A percentile compares a stretch with the other conserved stretches of the same genome.
These are phyloP conservation scores for Amphiprion ocellaris DNA, from an alignment of 2,113 vertebrate genomes.

Conservation along the genomic window DNA sequence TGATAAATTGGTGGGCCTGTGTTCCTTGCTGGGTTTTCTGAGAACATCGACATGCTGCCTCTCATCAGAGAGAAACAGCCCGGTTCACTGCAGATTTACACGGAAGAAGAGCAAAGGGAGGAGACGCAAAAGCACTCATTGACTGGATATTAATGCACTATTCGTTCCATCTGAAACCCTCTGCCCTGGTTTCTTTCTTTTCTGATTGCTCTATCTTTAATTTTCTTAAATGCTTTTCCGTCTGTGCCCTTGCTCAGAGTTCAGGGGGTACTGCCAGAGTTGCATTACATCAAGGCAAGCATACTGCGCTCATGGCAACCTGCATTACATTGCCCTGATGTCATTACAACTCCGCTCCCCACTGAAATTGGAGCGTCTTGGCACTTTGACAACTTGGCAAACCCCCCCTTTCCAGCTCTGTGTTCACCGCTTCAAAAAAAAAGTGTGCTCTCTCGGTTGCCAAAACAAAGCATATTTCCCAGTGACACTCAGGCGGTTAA, in stretches of 20 bases:
- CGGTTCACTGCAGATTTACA: conserved; percentile 9
- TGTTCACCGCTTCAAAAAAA: conserved; percentile 33
- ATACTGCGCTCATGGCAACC: conserved; percentile 69
- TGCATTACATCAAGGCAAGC: conserved; percentile 67
- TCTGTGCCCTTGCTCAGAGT: conserved; percentile 42
- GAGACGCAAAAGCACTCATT: conserved; percentile 32
- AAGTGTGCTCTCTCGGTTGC: conserved; percentile 59
- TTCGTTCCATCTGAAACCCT: conserved; percentile 47
- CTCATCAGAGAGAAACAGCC: conserved; percentile 23
- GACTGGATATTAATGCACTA: conserved; percentile 54
- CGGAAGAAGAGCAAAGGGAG: not conserved
- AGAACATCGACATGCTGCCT: conserved; percentile 39
- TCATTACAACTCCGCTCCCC: conserved; percentile 66
- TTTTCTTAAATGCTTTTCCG: conserved; percentile 36
- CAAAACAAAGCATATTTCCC: conserved; percentile 67
- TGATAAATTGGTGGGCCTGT: conserved; percentile 52
- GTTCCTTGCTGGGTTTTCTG: conserved; percentile 24
- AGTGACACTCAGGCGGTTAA: conserved; percentile 25
- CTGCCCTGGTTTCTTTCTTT: conserved; percentile 10
- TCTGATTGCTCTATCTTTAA: conserved; percentile 5
- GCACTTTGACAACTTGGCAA: conserved; percentile 62
- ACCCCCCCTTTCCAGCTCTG: conserved; percentile 50
- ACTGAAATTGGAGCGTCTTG: conserved; percentile 66
- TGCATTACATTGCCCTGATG: conserved; percentile 73
- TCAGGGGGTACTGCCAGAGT: conserved; percentile 55